Evolutionary conservation across 2,113 vertebrate genomes (phyloP).

Genomic region (Oncorhynchus masou): DNA sequence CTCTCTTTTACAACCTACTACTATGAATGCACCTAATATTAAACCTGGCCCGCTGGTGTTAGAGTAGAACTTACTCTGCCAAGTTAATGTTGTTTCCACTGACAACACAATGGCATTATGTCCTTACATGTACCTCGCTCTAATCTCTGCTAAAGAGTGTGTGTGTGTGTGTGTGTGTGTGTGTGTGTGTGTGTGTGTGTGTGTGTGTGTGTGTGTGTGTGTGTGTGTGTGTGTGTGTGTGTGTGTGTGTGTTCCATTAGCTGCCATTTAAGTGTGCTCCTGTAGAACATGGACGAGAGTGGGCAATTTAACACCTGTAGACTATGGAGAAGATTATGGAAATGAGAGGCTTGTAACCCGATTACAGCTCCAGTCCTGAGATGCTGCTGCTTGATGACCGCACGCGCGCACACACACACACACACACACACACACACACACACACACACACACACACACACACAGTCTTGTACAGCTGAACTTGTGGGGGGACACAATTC

Average conservation of each 20-base stretch:
- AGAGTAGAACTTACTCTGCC: conserved; percentile 63
- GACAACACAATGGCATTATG: conserved; percentile 54
- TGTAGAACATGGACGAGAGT: conserved; percentile 63
- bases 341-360: conserved; percentile 71
- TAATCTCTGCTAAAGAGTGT: conserved; percentile 25
- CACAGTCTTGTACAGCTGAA: too few relatives aligned
- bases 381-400: conserved; percentile 61
- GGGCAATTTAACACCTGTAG: conserved; percentile 68
- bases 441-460: too few relatives aligned
- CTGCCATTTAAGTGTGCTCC: conserved; percentile 30
- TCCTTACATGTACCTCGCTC: conserved; percentile 32
- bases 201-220: too few relatives aligned
- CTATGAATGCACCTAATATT: conserved; percentile 32
- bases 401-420: conserved; percentile 13
- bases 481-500: too few relatives aligned
- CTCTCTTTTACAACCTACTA: conserved; percentile 19
- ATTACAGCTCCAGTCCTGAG: conserved; percentile 67
- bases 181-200: too few relatives aligned
- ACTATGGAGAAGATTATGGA: conserved; percentile 66
- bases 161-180: too few relatives aligned
- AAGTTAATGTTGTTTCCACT: conserved; percentile 62
- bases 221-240: too few relatives aligned
- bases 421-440: too few relatives aligned
- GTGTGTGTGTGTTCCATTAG: not conserved
- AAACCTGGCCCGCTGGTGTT: conserved; percentile 16